Evolutionary conservation across 1,140 invertebrate species (phyloP).

Genomic region (Pseudomyrmex sp.): DNA sequence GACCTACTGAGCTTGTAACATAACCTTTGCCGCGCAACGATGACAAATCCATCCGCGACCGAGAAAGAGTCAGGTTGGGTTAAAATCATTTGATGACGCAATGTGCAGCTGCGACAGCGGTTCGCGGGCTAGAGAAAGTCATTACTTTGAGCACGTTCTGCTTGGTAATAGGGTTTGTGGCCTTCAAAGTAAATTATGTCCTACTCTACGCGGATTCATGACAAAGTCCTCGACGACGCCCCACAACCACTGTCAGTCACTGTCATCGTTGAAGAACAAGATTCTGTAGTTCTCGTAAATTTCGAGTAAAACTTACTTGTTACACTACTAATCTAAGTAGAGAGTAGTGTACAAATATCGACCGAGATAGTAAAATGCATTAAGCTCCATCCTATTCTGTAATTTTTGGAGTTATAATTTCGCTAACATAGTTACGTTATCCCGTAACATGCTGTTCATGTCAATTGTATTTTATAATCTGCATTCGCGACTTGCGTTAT

Average conservation of each 20-base stretch:
- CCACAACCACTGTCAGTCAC: neutral
- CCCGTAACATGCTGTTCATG: too few species aligned
- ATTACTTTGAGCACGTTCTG: conserved; percentile 82
- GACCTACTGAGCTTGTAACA: conserved; percentile 84
- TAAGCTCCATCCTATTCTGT: too few species aligned
- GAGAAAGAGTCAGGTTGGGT: conserved; percentile 75
- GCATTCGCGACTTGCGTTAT: too few species aligned
- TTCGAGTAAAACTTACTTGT: neutral
- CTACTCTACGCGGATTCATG: conserved; percentile 64
- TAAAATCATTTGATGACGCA: conserved; percentile 81
- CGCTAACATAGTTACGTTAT: too few species aligned
- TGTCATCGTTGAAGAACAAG: conserved; percentile 10
- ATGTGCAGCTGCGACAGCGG: conserved; percentile 72
- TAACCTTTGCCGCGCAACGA: conserved; percentile 80
- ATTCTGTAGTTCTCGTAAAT: conserved; percentile 12
- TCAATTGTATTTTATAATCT: too few species aligned
- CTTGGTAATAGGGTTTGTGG: conserved; percentile 83
- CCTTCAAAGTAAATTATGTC: conserved; percentile 86
- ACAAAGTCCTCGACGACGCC: neutral
- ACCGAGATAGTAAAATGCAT: too few species aligned
- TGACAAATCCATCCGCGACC: conserved; percentile 32
- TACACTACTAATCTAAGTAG: neutral
- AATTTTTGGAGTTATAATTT: too few species aligned
- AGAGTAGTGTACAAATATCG: neutral
- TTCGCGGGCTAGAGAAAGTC: conserved; percentile 80